Evolutionary conservation across 1,140 invertebrate species (phyloP).

Genomic region (Drosophila seguyi): DNA sequence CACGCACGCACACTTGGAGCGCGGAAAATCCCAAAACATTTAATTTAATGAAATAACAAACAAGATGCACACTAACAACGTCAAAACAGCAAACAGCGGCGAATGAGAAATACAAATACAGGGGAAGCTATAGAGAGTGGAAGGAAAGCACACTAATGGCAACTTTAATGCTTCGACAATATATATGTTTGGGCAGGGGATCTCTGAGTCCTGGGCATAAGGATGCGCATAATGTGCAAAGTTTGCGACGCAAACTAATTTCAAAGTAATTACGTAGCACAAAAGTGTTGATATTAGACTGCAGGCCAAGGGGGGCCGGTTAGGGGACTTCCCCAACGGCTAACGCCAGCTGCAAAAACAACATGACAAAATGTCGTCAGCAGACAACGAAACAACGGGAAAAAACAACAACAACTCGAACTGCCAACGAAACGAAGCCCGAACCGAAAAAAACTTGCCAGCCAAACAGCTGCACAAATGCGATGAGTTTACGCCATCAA

Average conservation of each 20-base stretch:
- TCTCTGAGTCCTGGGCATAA: conserved; percentile 56
- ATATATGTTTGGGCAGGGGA: conserved; percentile 27
- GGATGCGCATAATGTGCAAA: conserved; percentile 83
- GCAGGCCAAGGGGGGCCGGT: conserved; percentile 34
- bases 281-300: conserved; percentile 84
- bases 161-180: conserved; percentile 74
- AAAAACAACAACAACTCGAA: not conserved
- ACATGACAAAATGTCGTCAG: conserved; percentile 76
- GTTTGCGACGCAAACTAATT: conserved; percentile 83
- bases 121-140: conserved; percentile 6
- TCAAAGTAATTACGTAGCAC: conserved; percentile 84
- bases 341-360: conserved; percentile 63
- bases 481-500: conserved; percentile 41
- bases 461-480: conserved; percentile 69
- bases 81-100: conserved; percentile 66
- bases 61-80: conserved; percentile 54
- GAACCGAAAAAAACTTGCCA: conserved; percentile 41
- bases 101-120: conserved; percentile 11
- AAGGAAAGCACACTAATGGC: conserved; percentile 59
- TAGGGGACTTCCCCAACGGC: conserved; percentile 4
- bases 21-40: conserved; percentile 62
- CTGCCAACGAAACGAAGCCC: conserved; percentile 28
- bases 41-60: conserved; percentile 83
- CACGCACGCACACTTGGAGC: conserved; percentile 9
- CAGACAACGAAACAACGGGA: conserved; percentile 31